A percentile compares a stretch with the other conserved stretches of the same genome.
phyloP scores from a whole-genome alignment of 2,113 vertebrate genomes.

The Proteles cristata region DNA sequence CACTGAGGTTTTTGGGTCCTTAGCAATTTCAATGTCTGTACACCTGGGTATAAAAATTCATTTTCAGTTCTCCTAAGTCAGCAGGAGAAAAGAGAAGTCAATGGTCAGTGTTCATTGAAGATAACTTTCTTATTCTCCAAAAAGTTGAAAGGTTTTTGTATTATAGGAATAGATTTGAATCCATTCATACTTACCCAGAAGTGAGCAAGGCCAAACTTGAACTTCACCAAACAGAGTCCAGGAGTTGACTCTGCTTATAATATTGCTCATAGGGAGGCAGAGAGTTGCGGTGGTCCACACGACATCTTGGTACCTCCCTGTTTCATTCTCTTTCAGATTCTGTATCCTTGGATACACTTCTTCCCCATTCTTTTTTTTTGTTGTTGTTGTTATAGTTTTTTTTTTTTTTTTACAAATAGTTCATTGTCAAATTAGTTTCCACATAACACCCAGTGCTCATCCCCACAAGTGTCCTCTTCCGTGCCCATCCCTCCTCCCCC shows the following conservation, averaged over 20 bases:
- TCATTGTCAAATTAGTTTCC: no score
- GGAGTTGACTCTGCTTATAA: neutral
- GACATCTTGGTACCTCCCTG: neutral
- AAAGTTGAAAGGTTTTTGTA: neutral
- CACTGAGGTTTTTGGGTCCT: neutral
- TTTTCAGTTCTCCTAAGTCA: neutral
- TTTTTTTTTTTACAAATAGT: no score
- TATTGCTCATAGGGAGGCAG: neutral
- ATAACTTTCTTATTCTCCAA: neutral
- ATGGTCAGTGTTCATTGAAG: neutral
- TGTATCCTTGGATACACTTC: neutral
- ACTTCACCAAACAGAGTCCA: neutral
- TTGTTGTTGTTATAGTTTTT: no score
- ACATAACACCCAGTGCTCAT: no score
- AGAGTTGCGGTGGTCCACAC: no score
- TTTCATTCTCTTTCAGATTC: neutral
- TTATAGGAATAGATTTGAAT: no score
- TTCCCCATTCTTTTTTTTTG: no score
- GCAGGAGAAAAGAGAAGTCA: neutral
- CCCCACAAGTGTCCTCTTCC: no score
- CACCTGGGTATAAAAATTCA: neutral
- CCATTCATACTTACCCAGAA: no score
- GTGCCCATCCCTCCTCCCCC: no score
- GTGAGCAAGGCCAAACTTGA: neutral
- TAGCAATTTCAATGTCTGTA: neutral